Evolutionary conservation across 1,140 invertebrate species (phyloP).

Genomic region (Lordiphosa collinella): DNA sequence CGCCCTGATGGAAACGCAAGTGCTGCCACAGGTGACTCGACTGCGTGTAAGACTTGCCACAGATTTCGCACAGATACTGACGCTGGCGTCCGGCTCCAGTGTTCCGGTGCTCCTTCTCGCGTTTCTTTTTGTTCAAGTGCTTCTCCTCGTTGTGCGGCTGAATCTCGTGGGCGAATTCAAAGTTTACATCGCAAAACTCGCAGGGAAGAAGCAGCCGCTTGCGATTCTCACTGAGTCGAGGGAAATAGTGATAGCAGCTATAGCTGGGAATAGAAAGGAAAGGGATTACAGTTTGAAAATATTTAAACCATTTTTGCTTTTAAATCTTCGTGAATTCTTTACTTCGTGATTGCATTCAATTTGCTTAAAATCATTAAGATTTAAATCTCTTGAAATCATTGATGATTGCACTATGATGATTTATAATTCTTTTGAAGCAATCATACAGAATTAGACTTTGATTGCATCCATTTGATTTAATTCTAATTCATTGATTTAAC

Average conservation of each 20-base stretch:
- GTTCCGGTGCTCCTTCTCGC: constrained; percentile 58
- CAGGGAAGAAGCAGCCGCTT: constrained; percentile 53
- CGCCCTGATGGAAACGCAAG: constrained; percentile 82
- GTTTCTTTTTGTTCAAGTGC: constrained; percentile 66
- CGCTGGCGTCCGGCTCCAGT: constrained; percentile 51
- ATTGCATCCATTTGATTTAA: no score
- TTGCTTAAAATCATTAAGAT: no score
- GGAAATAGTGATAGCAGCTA: constrained; percentile 66
- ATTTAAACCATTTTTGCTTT: no score
- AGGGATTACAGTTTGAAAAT: no score
- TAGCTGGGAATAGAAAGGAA: constrained; percentile 28
- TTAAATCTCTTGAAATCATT: no score
- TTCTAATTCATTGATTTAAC: no score
- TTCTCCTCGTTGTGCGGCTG: constrained; percentile 78
- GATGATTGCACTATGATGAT: no score
- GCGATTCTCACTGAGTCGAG: constrained; percentile 37
- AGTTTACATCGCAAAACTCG: constrained; percentile 66
- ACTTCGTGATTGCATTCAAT: no score
- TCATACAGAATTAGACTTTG: no score
- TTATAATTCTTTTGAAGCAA: no score
- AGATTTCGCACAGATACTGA: constrained; percentile 83
- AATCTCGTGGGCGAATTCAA: constrained; percentile 79
- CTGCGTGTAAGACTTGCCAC: constrained; percentile 83
- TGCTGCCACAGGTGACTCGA: constrained; percentile 84
- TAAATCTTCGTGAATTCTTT: no score